Conservation (phyloP, 2,888 invertebrate species). For the Dolomedes plantarius region DNA sequence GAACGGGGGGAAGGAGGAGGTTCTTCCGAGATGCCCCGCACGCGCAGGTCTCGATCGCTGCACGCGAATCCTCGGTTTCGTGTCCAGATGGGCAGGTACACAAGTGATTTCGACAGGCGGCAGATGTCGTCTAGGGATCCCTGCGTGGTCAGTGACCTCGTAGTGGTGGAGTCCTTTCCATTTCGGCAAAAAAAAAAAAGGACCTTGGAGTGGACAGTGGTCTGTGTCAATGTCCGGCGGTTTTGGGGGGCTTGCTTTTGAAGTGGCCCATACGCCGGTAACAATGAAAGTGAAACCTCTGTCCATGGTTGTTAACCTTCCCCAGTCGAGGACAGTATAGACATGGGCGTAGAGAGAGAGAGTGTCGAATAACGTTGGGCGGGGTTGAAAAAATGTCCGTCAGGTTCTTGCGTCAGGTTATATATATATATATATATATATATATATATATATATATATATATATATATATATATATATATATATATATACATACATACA, state of each 20-base stretch:
- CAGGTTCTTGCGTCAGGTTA: too few relatives aligned
- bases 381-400: neutral
- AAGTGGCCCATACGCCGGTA: neutral
- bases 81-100: neutral
- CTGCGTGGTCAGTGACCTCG: constrained; percentile 8
- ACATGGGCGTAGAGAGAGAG: too few relatives aligned
- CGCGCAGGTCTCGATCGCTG: neutral
- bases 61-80: neutral
- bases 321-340: neutral
- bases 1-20: neutral
- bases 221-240: neutral
- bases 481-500: too few relatives aligned
- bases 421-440: too few relatives aligned
- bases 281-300: neutral
- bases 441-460: too few relatives aligned
- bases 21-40: neutral
- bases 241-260: neutral
- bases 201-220: constrained; percentile 14
- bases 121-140: neutral
- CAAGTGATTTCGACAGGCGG: neutral
- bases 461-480: too few relatives aligned
- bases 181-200: too few relatives aligned
- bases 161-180: neutral
- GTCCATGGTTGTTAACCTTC: neutral
- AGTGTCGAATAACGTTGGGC: too few relatives aligned